phyloP scores from a whole-genome alignment of 2,888 invertebrate species.

The Pollenia griseotomentosa region DNA sequence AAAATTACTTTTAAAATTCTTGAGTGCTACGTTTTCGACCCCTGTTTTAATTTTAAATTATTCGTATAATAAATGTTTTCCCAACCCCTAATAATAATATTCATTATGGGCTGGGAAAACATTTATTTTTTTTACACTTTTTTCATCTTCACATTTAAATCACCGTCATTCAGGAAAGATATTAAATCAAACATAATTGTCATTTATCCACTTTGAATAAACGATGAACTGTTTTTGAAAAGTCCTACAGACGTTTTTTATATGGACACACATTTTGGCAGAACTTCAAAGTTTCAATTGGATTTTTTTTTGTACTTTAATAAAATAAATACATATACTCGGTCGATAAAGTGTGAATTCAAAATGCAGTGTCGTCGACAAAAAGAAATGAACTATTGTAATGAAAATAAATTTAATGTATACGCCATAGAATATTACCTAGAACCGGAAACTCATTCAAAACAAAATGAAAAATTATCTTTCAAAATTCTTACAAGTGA shows the following conservation, averaged over 20 bases:
- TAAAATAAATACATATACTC: background rate
- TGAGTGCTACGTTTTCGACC: too few relatives aligned
- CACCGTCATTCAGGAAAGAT: background rate
- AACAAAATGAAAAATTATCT: too few relatives aligned
- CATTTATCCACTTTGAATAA: slow-evolving; percentile 30
- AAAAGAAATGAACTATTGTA: background rate
- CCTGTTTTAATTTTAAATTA: too few relatives aligned
- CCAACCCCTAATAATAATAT: too few relatives aligned
- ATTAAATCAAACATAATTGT: slow-evolving; percentile 35
- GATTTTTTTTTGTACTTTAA: background rate
- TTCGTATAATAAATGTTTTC: too few relatives aligned
- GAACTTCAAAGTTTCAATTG: slow-evolving; percentile 8
- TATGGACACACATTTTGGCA: slow-evolving; percentile 5
- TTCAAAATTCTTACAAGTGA: too few relatives aligned
- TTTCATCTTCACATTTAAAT: background rate
- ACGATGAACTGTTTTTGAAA: slow-evolving; percentile 20
- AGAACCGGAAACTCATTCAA: too few relatives aligned
- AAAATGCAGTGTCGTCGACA: slow-evolving; percentile 3
- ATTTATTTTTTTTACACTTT: background rate
- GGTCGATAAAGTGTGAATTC: background rate
- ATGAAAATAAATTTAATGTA: too few relatives aligned
- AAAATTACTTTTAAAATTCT: too few relatives aligned
- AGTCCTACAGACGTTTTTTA: slow-evolving; percentile 16
- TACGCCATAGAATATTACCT: too few relatives aligned
- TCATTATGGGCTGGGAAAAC: background rate